Conservation (phyloP, 2,888 invertebrate species). For the Tetheella fluctuosa region DNA sequence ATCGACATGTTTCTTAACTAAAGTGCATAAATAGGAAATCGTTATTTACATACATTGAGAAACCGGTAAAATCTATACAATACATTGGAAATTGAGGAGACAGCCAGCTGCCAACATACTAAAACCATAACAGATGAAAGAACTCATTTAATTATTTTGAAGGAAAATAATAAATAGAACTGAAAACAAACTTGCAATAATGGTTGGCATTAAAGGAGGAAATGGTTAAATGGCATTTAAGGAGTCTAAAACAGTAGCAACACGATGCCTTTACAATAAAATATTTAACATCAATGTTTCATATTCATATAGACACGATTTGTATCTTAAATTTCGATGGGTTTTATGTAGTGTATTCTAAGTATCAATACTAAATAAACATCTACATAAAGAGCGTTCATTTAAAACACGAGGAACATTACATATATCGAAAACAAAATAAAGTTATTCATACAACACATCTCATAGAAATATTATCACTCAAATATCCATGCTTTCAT, state of each 20-base stretch:
- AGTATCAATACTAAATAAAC: conserved; percentile 8
- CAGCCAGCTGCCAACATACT: conserved; percentile 43
- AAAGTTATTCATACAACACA: conserved; percentile 38
- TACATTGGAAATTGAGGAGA: conserved; percentile 33
- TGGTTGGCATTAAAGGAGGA: too few relatives aligned
- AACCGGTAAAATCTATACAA: conserved; percentile 31
- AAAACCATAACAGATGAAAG: not conserved
- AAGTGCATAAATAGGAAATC: conserved; percentile 80
- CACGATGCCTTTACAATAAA: not conserved
- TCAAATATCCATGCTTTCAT: conserved; percentile 12
- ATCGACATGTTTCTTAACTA: conserved; percentile 63
- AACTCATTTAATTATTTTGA: too few relatives aligned
- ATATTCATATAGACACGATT: not conserved
- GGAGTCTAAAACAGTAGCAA: conserved; percentile 1
- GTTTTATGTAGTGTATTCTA: conserved; percentile 20
- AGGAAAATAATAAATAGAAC: not conserved
- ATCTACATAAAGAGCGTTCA: conserved; percentile 27
- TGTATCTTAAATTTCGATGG: conserved; percentile 21
- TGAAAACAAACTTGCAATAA: conserved; percentile 4
- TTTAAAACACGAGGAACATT: conserved; percentile 55
- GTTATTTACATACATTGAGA: conserved; percentile 67
- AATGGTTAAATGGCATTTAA: too few relatives aligned
- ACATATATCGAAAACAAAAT: conserved; percentile 26
- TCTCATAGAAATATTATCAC: conserved; percentile 25
- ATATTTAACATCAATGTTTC: conserved; percentile 6